phyloP scores from a whole-genome alignment of 2,113 vertebrate genomes.

The Castor canadensis region DNA sequence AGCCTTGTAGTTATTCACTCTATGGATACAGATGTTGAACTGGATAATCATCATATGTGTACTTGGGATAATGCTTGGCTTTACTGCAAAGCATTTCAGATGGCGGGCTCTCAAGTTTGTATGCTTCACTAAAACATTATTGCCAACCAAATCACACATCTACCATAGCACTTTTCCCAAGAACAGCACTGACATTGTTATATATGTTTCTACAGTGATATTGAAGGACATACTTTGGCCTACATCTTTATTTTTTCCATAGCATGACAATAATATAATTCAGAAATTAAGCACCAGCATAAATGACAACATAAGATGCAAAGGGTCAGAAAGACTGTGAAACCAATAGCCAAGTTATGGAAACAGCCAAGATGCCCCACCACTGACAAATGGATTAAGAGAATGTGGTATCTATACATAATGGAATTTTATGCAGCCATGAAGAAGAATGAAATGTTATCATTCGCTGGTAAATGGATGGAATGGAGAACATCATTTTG shows the following conservation, averaged over 20 bases:
- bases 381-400: too few species aligned
- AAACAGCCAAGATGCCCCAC: too few species aligned
- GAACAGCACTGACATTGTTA: not conserved
- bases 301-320: conserved; percentile 49
- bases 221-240: conserved; percentile 40
- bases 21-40: not conserved
- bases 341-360: too few species aligned
- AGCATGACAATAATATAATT: conserved; percentile 38
- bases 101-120: not conserved
- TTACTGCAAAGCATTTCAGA: not conserved
- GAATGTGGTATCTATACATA: too few species aligned
- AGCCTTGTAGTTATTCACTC: not conserved
- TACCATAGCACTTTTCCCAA: not conserved
- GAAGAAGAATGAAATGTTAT: too few species aligned
- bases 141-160: not conserved
- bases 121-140: not conserved
- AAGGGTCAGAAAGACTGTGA: conserved; percentile 49
- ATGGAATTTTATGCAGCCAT: too few species aligned
- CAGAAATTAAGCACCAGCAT: not conserved
- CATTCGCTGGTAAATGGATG: too few species aligned
- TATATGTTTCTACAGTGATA: not conserved
- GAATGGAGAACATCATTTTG: too few species aligned
- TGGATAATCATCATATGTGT: not conserved
- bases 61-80: not conserved
- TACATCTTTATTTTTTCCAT: conserved; percentile 57